These are phyloP conservation scores for Styela clava DNA, from an alignment of 23 tunicate species.

Conservation along the genomic window DNA sequence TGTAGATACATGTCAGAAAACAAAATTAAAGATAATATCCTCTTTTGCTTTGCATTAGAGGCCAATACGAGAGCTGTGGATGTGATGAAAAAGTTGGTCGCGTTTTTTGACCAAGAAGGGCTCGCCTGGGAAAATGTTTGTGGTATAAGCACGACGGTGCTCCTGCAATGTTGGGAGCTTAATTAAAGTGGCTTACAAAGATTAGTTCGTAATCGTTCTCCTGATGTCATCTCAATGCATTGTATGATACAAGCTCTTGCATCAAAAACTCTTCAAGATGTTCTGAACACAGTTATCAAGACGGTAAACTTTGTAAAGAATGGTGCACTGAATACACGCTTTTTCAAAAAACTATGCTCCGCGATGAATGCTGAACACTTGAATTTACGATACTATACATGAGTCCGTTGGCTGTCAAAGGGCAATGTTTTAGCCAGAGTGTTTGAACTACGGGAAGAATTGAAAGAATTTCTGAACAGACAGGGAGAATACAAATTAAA, in stretches of 20 bases:
- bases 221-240: constrained; percentile 40
- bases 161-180: constrained; percentile 53
- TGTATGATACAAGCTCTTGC: constrained; percentile 69
- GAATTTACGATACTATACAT: constrained; percentile 46
- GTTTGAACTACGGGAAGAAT: no score
- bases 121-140: constrained; percentile 5
- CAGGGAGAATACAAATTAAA: constrained; percentile 5
- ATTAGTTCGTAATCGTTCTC: constrained; percentile 34
- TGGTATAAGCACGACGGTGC: constrained; percentile 43
- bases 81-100: constrained; percentile 18
- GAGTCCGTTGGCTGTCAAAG: no score
- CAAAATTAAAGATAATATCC: not conserved
- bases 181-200: constrained; percentile 48
- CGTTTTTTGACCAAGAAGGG: not conserved
- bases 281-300: constrained; percentile 56
- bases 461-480: no score
- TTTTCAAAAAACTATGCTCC: constrained; percentile 46
- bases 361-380: constrained; percentile 54
- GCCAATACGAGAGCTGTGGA: constrained; percentile 26
- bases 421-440: no score
- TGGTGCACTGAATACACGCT: constrained; percentile 38
- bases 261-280: constrained; percentile 49
- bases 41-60: constrained; percentile 29
- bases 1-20: constrained; percentile 12
- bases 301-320: constrained; percentile 58